These are phyloP conservation scores for Dicerorhinus sumatrensis DNA, from an alignment of 2,113 vertebrate species.

Conservation along the genomic window DNA sequence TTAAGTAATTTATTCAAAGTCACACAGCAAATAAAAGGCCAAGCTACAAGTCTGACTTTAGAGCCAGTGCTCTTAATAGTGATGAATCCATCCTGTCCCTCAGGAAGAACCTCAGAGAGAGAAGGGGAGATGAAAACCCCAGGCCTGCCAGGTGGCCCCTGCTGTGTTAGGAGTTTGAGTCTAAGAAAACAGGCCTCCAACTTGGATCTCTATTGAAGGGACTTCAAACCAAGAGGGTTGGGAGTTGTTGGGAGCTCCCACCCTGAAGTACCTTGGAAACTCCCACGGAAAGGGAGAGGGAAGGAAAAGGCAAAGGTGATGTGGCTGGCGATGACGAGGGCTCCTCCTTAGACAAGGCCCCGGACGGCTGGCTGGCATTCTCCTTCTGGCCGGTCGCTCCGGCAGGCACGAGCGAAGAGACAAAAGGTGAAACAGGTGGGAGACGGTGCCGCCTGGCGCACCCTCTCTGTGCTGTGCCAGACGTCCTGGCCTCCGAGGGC, in stretches of 20 bases:
- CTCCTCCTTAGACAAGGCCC: background rate
- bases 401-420: background rate
- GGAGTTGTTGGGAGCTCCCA: background rate
- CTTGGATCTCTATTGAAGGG: background rate
- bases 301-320: background rate
- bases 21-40: background rate
- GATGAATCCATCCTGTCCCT: background rate
- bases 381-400: background rate
- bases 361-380: conserved; percentile 36
- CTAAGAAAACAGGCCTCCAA: background rate
- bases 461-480: background rate
- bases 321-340: background rate
- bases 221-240: background rate
- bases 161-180: background rate
- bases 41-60: background rate
- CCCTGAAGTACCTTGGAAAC: background rate
- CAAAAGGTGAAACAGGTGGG: background rate
- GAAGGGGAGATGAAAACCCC: background rate
- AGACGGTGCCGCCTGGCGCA: background rate
- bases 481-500: background rate
- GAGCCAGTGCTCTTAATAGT: background rate
- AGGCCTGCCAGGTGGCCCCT: background rate
- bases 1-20: conserved; percentile 9
- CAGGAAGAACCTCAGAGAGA: background rate
- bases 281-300: background rate